phyloP scores from a whole-genome alignment of 2,113 vertebrate genomes.

The Phylloscopus whistleri region DNA sequence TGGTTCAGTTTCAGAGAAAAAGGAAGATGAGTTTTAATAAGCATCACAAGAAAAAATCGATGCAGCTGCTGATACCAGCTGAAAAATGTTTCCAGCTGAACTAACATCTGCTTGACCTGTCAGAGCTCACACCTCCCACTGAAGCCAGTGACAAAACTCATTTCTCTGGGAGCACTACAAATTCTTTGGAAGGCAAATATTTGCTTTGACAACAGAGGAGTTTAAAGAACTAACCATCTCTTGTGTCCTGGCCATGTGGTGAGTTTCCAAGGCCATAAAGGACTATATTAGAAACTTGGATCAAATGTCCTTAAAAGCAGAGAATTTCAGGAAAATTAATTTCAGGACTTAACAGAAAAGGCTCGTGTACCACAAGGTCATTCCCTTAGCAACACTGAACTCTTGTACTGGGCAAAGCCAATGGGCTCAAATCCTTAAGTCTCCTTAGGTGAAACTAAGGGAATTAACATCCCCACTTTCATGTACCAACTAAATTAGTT shows the following conservation, averaged over 20 bases:
- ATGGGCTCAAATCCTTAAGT: not conserved
- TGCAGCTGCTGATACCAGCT: not conserved
- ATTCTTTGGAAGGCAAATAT: not conserved
- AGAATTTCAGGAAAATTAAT: not conserved
- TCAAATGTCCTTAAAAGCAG: not conserved
- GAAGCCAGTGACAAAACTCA: not conserved
- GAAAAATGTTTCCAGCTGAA: constrained; percentile 26
- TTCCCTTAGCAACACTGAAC: not conserved
- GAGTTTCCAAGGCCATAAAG: not conserved
- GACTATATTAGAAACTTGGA: not conserved
- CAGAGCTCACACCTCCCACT: constrained; percentile 6
- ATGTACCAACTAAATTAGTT: not conserved
- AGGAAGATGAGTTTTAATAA: not conserved
- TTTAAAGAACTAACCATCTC: not conserved
- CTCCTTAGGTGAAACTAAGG: not conserved
- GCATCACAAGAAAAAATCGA: not conserved
- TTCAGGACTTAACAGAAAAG: not conserved
- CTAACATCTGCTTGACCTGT: not conserved
- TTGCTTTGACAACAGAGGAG: not conserved
- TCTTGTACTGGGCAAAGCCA: not conserved
- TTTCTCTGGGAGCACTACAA: not conserved
- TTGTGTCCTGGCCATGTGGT: not conserved
- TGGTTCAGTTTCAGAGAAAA: not conserved
- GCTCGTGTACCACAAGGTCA: fast-evolving
- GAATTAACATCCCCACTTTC: not conserved